Conservation (phyloP, 2,113 vertebrate species). For the Calcarius ornatus region DNA sequence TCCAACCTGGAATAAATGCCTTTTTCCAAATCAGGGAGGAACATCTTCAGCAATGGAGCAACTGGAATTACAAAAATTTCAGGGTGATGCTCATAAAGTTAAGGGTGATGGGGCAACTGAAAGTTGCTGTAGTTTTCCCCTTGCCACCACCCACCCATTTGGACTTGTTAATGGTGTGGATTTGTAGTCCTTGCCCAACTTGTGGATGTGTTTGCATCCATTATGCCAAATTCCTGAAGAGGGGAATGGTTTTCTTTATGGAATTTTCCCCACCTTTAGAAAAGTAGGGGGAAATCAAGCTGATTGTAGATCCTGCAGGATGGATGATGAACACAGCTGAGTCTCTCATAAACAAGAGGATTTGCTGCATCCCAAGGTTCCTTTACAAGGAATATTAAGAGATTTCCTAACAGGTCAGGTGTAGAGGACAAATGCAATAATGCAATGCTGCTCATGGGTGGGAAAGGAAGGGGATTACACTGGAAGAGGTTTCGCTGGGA, state of each 20-base stretch:
- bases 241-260: neutral
- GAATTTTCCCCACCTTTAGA: neutral
- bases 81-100: neutral
- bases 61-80: neutral
- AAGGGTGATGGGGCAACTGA: neutral
- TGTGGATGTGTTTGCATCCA: neutral
- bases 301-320: too few species aligned
- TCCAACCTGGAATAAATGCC: neutral
- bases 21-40: neutral
- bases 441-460: neutral
- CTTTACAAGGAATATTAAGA: neutral
- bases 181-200: neutral
- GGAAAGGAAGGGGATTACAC: neutral
- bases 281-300: neutral
- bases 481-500: neutral
- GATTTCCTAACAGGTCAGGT: neutral
- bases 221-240: neutral
- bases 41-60: neutral
- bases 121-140: neutral
- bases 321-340: neutral
- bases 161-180: neutral
- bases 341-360: accelerated
- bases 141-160: neutral
- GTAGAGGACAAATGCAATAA: neutral
- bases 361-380: neutral